These are phyloP conservation scores for Pachycephala philippinensis DNA, from an alignment of 2,113 vertebrate species.

Conservation along the genomic window DNA sequence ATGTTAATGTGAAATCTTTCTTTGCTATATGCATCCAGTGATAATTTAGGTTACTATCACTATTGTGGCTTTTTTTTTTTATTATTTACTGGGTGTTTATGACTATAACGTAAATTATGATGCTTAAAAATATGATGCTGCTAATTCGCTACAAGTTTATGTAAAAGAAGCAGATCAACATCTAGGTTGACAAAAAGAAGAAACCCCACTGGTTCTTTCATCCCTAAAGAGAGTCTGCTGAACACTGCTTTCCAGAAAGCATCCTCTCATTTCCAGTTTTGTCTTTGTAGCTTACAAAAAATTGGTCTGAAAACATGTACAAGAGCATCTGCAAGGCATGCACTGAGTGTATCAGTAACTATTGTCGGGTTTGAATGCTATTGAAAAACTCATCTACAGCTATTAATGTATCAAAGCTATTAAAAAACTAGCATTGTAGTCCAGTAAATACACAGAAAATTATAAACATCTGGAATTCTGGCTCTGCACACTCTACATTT, in stretches of 20 bases:
- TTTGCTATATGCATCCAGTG: not conserved
- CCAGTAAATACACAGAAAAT: not conserved
- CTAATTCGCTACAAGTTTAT: not conserved
- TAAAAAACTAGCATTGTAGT: not conserved
- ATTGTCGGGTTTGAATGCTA: not conserved
- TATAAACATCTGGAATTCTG: constrained; percentile 11
- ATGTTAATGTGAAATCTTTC: not conserved
- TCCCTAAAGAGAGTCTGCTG: not conserved
- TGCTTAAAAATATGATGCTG: not conserved
- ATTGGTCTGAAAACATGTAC: not conserved
- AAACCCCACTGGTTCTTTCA: not conserved
- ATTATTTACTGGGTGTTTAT: not conserved
- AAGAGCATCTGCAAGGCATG: not conserved
- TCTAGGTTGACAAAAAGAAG: not conserved
- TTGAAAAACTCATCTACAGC: not conserved
- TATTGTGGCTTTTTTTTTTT: fast-evolving
- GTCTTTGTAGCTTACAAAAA: not conserved
- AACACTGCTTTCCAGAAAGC: not conserved
- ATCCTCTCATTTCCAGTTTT: not conserved
- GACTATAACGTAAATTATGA: not conserved
- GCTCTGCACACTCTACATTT: not conserved
- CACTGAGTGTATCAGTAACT: fast-evolving
- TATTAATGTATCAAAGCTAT: not conserved
- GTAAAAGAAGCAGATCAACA: not conserved
- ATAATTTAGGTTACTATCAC: not conserved